Percentiles rank a stretch among this genome's conserved stretches.
Conservation (phyloP, 2,797 vertebrate genomes). For the Sebastes iracundus region DNA sequence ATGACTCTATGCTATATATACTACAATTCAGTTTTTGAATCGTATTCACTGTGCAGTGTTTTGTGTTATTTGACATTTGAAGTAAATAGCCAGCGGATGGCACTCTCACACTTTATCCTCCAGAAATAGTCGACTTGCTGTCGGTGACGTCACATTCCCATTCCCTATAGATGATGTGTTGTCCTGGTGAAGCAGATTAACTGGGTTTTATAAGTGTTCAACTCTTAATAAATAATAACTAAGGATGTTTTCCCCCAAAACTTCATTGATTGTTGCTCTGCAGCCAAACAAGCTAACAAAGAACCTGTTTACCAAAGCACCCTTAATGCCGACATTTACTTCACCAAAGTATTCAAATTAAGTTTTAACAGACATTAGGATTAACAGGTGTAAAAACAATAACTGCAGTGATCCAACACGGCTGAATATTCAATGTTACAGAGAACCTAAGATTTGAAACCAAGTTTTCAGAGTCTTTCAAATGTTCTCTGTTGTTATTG, state of each 20-base stretch:
- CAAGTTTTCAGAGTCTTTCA: not conserved
- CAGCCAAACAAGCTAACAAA: not conserved
- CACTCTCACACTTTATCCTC: no score
- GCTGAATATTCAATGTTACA: not conserved
- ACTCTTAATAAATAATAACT: constrained; percentile 35
- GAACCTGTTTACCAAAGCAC: not conserved
- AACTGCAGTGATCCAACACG: not conserved
- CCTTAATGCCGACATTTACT: not conserved
- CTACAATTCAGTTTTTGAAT: no score
- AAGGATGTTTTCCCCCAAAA: not conserved
- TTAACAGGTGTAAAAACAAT: not conserved
- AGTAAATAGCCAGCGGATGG: no score
- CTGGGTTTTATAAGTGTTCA: not conserved
- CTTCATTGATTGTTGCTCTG: not conserved
- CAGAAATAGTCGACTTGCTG: rapidly evolving
- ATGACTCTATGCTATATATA: no score
- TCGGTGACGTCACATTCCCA: no score
- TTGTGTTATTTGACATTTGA: no score
- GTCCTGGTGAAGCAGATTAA: not conserved
- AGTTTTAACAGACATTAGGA: not conserved
- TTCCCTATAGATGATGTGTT: not conserved
- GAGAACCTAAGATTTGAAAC: not conserved
- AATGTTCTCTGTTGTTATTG: not conserved
- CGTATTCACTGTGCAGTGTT: no score
- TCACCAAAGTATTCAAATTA: not conserved